Evolutionary conservation across 2,888 invertebrate genomes (phyloP), one percentile per base, ranked within the genome.

Genomic region (Napeogenes inachia): DNA sequence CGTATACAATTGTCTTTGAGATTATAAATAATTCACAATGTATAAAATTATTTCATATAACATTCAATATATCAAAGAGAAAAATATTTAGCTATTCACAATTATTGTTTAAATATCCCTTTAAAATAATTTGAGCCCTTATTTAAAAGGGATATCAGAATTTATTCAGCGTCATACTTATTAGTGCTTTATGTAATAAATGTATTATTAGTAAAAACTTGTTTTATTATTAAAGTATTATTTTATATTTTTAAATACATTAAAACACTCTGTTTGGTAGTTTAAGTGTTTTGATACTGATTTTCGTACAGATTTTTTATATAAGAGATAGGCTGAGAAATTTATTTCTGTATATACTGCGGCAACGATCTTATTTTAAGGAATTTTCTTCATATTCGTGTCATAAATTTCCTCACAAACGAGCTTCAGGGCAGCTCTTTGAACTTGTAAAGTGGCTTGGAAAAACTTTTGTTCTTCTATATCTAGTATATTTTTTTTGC

Each of bases 101-200:
- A 64, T 45, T 45, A 60, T 61, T 46, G 21, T 65, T 53, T 75
- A 74, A 72, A 82, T 89, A 89, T 89, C 89, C 89, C 89, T 89
- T 89, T 87, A 68, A 87, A 88, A 87, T 89, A 89, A 85, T 83
- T 81, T 87, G 89, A 89, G 90, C 89, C 89, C 90, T 83, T 89
- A 88, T 90, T 89, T 86, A 78, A 87, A 87, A 85, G 89, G 90
- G 88, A 89, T 90, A 88, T 88, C 82, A 80, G 71, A 79, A 74
- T 65, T 71, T 4, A 35, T 35, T 21, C 60, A 66, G 63, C 63
- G 69, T 75, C 77, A 50, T 56, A 64, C 71, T 71, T 53, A 62
- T 67, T 70, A 60, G 45, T 56, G 58, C 65, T 70, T 56, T 54
- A 64, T 70, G 50, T 67, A 68, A 66, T 62, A 69, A 69, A 68